Conservation (phyloP, 1,140 invertebrate species). For the Coptotermes formosanus region DNA sequence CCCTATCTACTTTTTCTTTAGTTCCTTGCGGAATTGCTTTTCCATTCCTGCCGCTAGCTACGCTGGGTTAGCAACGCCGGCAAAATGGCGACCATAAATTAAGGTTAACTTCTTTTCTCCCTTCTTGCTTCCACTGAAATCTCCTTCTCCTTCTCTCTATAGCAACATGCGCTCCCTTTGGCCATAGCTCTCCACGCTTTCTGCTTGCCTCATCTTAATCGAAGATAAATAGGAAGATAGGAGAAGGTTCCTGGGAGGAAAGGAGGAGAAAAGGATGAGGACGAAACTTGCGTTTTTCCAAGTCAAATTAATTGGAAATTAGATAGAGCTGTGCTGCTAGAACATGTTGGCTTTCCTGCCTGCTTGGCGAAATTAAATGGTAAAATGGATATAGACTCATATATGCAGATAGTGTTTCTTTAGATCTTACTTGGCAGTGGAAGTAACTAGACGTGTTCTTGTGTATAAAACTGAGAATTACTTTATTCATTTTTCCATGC, state of each 20-base stretch:
- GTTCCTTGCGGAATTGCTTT: slow-evolving; percentile 23
- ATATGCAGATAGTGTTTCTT: background rate
- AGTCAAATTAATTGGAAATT: slow-evolving; percentile 7
- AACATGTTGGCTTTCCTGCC: background rate
- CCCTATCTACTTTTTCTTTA: background rate
- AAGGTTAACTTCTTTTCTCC: slow-evolving; percentile 22
- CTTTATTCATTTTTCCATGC: background rate
- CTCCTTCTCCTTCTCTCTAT: background rate
- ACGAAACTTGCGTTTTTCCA: background rate
- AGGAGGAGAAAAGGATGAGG: background rate
- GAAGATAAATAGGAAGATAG: slow-evolving; percentile 6
- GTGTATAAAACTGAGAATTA: background rate
- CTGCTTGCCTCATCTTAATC: slow-evolving; percentile 17
- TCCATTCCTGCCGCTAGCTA: slow-evolving; percentile 21
- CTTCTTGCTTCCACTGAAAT: background rate
- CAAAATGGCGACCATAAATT: slow-evolving; percentile 28
- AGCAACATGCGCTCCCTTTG: background rate
- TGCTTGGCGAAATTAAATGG: background rate
- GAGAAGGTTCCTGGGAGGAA: background rate
- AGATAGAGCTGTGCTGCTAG: background rate
- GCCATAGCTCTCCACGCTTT: background rate
- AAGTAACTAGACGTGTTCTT: background rate
- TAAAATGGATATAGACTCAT: slow-evolving; percentile 2
- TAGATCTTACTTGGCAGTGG: background rate
- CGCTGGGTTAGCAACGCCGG: slow-evolving; percentile 17